Base-by-base conservation (phyloP, 2,797 vertebrate species). In the Cryptoblepharus egeriae region DNA sequence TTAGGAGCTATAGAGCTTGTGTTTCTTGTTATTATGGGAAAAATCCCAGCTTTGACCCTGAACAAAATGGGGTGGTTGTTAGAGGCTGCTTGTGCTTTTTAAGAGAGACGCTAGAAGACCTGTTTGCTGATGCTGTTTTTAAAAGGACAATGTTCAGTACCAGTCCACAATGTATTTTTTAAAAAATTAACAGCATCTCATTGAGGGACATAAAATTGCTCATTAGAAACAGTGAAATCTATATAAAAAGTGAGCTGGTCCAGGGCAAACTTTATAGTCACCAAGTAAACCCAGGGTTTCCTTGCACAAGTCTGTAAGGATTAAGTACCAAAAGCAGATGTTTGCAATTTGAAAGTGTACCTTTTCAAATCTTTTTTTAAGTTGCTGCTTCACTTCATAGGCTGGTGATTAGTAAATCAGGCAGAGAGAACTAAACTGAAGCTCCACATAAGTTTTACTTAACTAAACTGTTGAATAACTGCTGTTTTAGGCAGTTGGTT, bases 31-130 rank as follows among this genome's bases (percentile, higher is more conserved):
- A 49, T 74, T 61, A 63, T 45, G 30, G 35, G 20, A 82, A 85
- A 75, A 26, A 39, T 63, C 65, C 32, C 79, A 80, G 45, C 81
- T 61, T 80, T 79, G 55, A 70, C 49, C 26, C 70, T 70, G 71
- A 61, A 57, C 73, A 68, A 76, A 85, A 63, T 5, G 6, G 0
- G 2, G 5, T 30, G 65, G 32, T 70, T 84, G 61, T 83, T 65
- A 77, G 77, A 0, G 52, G 45, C 16, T 58, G 42, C 28, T n/a
- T 32, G 84, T 35, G 24, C 63, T 78, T 67, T 45, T 0, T 11
- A 58, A 81, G 82, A 26, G 16, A 78, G 68, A 3, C 1, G 55
- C 49, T 74, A 72, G 4, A 57, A 39, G 67, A 77, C 76, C 75
- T 58, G 58, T 1, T 69, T 1, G 1, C 39, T 77, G 0, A 52